Evolutionary conservation across 2,113 vertebrate genomes (phyloP), one percentile per base, ranked within the genome.

Genomic region (Eulemur macaco): DNA sequence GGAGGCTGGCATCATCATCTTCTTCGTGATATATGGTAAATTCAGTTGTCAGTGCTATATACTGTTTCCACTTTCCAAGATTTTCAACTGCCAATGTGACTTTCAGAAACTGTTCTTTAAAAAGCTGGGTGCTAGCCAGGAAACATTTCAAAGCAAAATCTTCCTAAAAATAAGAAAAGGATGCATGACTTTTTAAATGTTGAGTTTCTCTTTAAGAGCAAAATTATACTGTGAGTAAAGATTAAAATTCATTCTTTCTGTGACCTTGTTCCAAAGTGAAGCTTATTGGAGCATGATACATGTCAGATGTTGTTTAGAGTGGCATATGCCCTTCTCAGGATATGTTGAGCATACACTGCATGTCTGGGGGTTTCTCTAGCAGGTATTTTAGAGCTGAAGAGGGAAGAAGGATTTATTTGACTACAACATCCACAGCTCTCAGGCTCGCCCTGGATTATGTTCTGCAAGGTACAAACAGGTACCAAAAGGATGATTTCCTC

Each of bases 81-180:
- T 94, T 95, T 73, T 94, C 95, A 81, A 50, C 66, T 87, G 88
- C 87, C 87, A 92, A 77, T 91, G 87, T 96, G 89, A 97, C 97
- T 97, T 98, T 96, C 92, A 97, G 95, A 97, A 96, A 88, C 92
- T 92, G 85, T 95, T 97, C 90, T 96, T 97, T 96, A 77, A 89
- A 97, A 95, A 92, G 20, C 80, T 97, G 96, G 77, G 86, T 92
- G 84, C 90, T 84, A 66, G 84, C 96, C 96, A 96, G 77, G 76
- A 95, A 86, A 95, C 90, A 97, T 87, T 97, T 97, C 95, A 92
- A 98, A 97, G 94, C 86, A 92, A 96, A 97, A 82, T 54, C 68
- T 37, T 83, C 85, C 96, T 96, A 96, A 97, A 97, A 98, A 97
- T 95, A 97, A 91, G 90, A 86, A 94, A 91, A 85, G 64, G 29